Percentiles rank a stretch among this genome's conserved stretches.
These are phyloP conservation scores for Drosophila serrata DNA, from an alignment of 1,140 invertebrate genomes.

Conservation along the genomic window DNA sequence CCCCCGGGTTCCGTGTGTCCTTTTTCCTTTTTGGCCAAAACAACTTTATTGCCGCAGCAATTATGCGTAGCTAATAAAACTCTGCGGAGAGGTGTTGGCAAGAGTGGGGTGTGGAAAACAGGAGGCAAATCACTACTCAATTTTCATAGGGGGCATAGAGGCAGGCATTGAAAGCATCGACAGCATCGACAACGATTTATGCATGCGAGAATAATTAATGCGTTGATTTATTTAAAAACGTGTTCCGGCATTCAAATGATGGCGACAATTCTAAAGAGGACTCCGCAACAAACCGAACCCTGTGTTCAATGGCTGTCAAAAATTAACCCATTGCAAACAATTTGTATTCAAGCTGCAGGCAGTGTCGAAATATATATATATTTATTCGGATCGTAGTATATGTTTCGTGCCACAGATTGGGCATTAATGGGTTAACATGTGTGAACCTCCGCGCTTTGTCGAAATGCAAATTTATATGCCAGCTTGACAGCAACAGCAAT, in stretches of 20 bases:
- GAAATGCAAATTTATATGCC: slow-evolving; percentile 64
- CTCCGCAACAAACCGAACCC: neutral
- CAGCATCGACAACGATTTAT: slow-evolving; percentile 71
- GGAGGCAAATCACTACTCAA: slow-evolving; percentile 8
- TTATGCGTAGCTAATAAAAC: slow-evolving; percentile 82
- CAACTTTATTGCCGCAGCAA: slow-evolving; percentile 81
- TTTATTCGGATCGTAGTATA: neutral
- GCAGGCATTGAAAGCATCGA: slow-evolving; percentile 42
- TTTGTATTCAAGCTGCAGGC: neutral
- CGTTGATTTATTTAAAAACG: slow-evolving; percentile 78
- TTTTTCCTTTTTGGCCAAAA: slow-evolving; percentile 22
- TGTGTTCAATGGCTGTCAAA: slow-evolving; percentile 12
- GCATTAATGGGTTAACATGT: slow-evolving; percentile 61
- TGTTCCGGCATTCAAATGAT: slow-evolving; percentile 76
- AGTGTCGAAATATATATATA: neutral
- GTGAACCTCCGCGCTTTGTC: slow-evolving; percentile 44
- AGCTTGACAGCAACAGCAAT: slow-evolving; percentile 47
- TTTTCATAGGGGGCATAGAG: slow-evolving; percentile 8
- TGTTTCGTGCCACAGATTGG: neutral
- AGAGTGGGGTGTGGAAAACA: neutral
- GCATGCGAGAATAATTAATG: slow-evolving; percentile 74
- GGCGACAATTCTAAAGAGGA: slow-evolving; percentile 27
- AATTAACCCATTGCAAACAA: slow-evolving; percentile 54
- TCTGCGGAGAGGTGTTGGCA: slow-evolving; percentile 16
- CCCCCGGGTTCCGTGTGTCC: slow-evolving; percentile 8